Evolutionary conservation across 2,797 vertebrate species (phyloP), one percentile per base, ranked within the genome.

Genomic region (Delichon dasypus): DNA sequence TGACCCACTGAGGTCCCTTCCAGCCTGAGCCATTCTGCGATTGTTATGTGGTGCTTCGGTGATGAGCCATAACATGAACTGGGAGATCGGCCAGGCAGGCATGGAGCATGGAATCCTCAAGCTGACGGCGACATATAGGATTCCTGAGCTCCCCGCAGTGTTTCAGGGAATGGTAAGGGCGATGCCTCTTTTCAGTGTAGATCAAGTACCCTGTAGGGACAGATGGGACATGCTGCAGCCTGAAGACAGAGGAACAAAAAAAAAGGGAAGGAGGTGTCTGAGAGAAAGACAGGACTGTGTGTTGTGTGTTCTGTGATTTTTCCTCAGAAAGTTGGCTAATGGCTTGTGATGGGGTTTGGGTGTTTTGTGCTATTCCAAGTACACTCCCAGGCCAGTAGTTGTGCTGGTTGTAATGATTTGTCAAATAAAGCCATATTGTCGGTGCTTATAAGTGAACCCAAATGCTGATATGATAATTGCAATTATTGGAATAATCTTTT

Each of bases 41-140:
- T 29, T 45, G 5, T 10, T n/a, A 0, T 0, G 2, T 1, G 10
- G 13, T 30, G 16, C 27, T 53, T 45, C 0, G 0, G 9, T 26
- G 65, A 61, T 45, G 68, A 44, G 48, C 48, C 23, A 0, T 23
- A 54, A 4, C 16, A 5, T 4, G 8, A 55, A 1, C 1, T 23
- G 54, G 34, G 26, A 55, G 10, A 22, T 18, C 22, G 47, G 13
- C 25, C 29, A 9, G 48, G 57, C 34, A 8, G 19, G 51, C 11
- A 1, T 2, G 64, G 27, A 36, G 23, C 2, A 0, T 11, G 32
- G 32, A 11, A 51, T 5, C 38, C 3, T 20, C 15, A 2, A 27
- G 34, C 1, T 57, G 67, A 25, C 0, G 0, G 17, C 21, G 57
- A 1, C 1, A 1, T 2, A 0, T 9, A 16, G 45, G 19, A 1